Base-by-base conservation (phyloP, 2,113 vertebrate genomes). In the Ochotona princeps region DNA sequence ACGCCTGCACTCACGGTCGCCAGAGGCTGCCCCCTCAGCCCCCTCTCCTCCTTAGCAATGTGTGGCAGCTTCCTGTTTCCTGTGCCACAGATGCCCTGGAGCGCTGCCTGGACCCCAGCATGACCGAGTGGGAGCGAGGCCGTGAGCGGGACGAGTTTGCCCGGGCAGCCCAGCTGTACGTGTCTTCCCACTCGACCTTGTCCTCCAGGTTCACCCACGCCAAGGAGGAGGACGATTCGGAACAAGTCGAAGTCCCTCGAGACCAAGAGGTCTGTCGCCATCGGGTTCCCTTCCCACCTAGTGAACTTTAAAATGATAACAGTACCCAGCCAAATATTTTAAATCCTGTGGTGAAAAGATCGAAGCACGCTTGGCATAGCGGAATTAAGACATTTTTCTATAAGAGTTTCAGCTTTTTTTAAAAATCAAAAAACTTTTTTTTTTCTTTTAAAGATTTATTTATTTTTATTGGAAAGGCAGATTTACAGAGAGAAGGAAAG, bases 51-150 rank as follows among this genome's bases (percentile, higher is more conserved):
- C 72, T 32, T 30, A 30, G 54, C 66, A 87, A 44, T 44, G 15
- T 94, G 49, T 94, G 70, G 66, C 25, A 0, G 7, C 74, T 85
- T 92, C 49, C 79, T 60, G 2, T 70, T 83, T 30, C 18, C 9
- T 44, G 81, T 32, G 0, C 3, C 23, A 0, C 9, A 98, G 99
- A 98, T 23, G 97, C 98, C 0, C 12, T 99, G 97, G 98, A 99
- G 18, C 97, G 57, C 2, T 98, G 98, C 93, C 93, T 99, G 94
- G 99, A 99, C 90, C 94, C 97, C 0, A 80, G 4, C 0, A 98
- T 99, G 98, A 99, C 99, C 0, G 99, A 99, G 80, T 99, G 99
- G 99, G 99, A 99, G 94, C 98, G 98, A 49, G 98, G 98, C 66
- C 97, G 99, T 0, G 99, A 99, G 73, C 97, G 97, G 63, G 99